Evolutionary conservation across 2,888 invertebrate species (phyloP), one percentile per base, ranked within the genome.

Genomic region (Podotricha telesiphe): DNA sequence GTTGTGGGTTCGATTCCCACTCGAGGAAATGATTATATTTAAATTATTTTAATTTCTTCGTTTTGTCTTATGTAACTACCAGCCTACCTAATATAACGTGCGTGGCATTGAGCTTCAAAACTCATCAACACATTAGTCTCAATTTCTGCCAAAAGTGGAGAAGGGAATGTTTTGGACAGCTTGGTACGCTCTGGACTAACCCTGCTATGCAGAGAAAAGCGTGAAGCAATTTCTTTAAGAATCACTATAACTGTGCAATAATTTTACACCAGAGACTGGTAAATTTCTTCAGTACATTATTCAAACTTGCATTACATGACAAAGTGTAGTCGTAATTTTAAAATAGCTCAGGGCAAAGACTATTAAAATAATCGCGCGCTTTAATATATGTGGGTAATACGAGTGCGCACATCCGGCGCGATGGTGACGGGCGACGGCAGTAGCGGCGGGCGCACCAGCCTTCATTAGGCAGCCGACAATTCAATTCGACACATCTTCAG

Each of bases 401-500:
- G 77, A 80, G 82, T 78, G 82, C 75, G 74, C 76, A 79, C 83
- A 84, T 86, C 87, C 83, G 80, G 77, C 72, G 75, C 61, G 55
- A 61, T 65, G 66, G 72, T 64, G 53, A 63, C 71, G 71, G 71
- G 74, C 76, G 59, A 6, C 28, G 42, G 45, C n/a, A 48, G 22
- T 70, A 76, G 79, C 22, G 20, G 20, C 79, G 75, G 53, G 28
- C 10, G 34, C 55, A 17, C 74, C 72, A 67, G 79, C 80, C 81
- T 77, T 83, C 82, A 87, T 88, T 86, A 86, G 79, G 62, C 75
- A 65, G 64, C 80, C 83, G 83, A 88, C 86, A 84, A 85, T 88
- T 88, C 89, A 90, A 91, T 91, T 89, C 87, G 88, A 89, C 91
- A 91, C 91, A 91, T 93, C 92, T 93, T 91, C 91, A 84, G 87